phyloP scores from a whole-genome alignment of 2,888 invertebrate species.

The Pyrgus malvae region DNA sequence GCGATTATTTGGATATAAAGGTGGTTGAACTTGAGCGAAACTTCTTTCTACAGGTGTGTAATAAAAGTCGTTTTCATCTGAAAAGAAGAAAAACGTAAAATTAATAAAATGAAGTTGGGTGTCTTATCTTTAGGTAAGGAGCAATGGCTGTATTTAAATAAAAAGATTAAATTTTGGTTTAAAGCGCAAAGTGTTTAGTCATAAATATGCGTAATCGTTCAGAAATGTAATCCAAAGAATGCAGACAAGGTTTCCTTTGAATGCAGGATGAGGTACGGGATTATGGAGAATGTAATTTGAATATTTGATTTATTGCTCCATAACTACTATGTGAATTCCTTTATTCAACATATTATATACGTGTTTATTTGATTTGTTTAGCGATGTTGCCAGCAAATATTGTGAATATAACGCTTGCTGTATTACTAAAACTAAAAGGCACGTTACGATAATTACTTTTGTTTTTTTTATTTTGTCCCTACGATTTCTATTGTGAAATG shows the following conservation, averaged over 20 bases:
- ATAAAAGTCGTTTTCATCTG: constrained; percentile 75
- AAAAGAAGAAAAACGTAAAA: constrained; percentile 47
- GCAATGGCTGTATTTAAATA: not conserved
- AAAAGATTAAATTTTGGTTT: not conserved
- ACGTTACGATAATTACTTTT: too few relatives aligned
- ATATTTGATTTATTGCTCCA: constrained; percentile 8
- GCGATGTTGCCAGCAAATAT: too few relatives aligned
- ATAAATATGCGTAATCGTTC: not conserved
- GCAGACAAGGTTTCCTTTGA: not conserved
- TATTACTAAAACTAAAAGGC: too few relatives aligned
- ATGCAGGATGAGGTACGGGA: not conserved
- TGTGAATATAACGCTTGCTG: too few relatives aligned
- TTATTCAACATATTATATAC: too few relatives aligned
- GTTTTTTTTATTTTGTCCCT: too few relatives aligned
- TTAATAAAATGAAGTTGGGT: not conserved
- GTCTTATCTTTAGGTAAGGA: too few relatives aligned
- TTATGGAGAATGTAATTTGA: constrained; percentile 8
- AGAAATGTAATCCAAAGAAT: constrained; percentile 1
- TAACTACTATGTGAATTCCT: not conserved
- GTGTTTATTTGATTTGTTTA: too few relatives aligned
- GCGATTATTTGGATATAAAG: constrained; percentile 66
- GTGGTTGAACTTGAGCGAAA: constrained; percentile 79
- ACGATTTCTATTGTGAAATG: too few relatives aligned
- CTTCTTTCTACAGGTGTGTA: constrained; percentile 75
- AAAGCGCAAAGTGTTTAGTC: not conserved